Conservation (phyloP, 1,140 invertebrate species). For the Bombus huntii region DNA sequence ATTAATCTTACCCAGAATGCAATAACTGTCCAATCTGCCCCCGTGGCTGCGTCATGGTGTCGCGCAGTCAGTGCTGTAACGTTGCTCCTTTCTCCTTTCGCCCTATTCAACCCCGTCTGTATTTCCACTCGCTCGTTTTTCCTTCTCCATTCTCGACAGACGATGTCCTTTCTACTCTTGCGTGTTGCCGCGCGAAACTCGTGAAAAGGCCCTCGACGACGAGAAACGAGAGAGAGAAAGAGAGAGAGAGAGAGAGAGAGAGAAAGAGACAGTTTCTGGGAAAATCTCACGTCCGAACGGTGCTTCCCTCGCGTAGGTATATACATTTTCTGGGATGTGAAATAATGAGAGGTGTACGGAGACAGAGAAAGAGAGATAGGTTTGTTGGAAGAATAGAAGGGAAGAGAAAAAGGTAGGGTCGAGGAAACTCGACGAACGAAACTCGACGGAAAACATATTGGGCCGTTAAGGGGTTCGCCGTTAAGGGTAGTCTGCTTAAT, state of each 20-base stretch:
- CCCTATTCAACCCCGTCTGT: constrained; percentile 10
- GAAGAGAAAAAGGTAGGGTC: background rate
- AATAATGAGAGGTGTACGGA: constrained; percentile 39
- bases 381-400: background rate
- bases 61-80: constrained; percentile 77
- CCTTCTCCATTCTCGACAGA: background rate
- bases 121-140: background rate
- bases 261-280: background rate
- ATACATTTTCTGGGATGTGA: background rate
- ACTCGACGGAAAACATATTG: constrained; percentile 78
- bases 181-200: background rate
- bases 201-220: constrained; percentile 16
- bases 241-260: too few species aligned
- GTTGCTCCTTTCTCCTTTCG: constrained; percentile 53
- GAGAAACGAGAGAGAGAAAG: background rate
- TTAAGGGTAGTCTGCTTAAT: constrained; percentile 75
- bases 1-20: constrained; percentile 83
- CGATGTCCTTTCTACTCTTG: background rate
- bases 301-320: constrained; percentile 3
- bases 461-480: constrained; percentile 73
- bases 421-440: constrained; percentile 41
- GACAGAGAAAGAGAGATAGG: background rate
- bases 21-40: constrained; percentile 83
- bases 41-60: constrained; percentile 79
- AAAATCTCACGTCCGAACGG: constrained; percentile 70